A percentile compares a stretch with the other conserved stretches of the same genome.
Conservation (phyloP, 2,797 vertebrate species). For the Anomalospiza imberbis region DNA sequence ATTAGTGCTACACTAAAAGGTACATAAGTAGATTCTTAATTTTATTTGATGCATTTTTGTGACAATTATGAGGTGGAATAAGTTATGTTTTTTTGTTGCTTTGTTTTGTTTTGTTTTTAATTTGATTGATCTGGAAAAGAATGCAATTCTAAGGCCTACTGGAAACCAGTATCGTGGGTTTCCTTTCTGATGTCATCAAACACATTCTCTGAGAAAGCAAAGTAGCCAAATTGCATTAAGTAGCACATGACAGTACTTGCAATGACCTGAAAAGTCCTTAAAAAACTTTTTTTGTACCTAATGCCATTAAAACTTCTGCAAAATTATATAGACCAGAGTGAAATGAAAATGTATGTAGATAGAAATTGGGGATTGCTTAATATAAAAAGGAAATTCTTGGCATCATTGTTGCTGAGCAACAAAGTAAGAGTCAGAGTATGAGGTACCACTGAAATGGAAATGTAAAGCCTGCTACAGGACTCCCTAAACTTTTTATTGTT, state of each 20-base stretch:
- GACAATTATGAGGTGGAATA: background rate
- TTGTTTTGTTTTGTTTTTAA: background rate
- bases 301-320: background rate
- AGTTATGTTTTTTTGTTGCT: background rate
- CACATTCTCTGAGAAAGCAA: background rate
- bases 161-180: background rate
- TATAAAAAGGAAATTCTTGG: background rate
- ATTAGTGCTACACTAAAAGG: background rate
- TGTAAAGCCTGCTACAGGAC: background rate
- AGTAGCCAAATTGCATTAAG: background rate
- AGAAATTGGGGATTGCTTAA: slow-evolving; percentile 8
- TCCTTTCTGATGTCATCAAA: background rate
- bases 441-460: background rate
- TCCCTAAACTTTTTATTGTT: background rate
- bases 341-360: background rate
- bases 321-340: background rate
- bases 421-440: background rate
- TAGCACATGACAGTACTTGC: background rate
- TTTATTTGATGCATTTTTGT: background rate
- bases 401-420: background rate
- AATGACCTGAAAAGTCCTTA: background rate
- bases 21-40: background rate
- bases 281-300: background rate
- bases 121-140: background rate
- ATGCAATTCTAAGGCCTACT: background rate